Base-by-base conservation (phyloP, 2,113 vertebrate species). In the Pteronura brasiliensis region DNA sequence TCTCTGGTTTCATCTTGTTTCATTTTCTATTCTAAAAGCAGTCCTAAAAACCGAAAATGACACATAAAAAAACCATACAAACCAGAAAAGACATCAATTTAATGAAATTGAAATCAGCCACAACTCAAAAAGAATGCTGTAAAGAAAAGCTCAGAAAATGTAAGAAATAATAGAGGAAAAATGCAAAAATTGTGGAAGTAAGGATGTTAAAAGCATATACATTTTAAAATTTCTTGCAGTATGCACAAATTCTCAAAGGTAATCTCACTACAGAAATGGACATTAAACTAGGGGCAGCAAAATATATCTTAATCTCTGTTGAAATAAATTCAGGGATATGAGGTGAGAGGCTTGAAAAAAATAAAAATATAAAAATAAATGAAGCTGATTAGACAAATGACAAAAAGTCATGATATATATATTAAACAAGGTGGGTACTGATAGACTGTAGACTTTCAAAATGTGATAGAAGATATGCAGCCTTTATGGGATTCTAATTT, bases 21-120 rank as follows among this genome's bases (percentile, higher is more conserved):
- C 23, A 92, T 97, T 61, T 90, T 87, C 31, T 77, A 74, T 71
- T 55, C 17, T 49, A 67, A 90, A 88, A 81, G 49, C 20, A 67
- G n/a, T 65, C 17, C 20, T 67, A 31, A 59, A 94, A 92, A 18
- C 5, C 25, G 84, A 74, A 86, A 92, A 18, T n/a, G 31, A 61
- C 10, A 65, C 27, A 39, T 6, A 36, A n/a, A 44, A 74, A 74
- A 57, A 14, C 3, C 31, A 57, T 12, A 91, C 39, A 79, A n/a
- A 59, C 10, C 31, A 67, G 81, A 65, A 89, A 65, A 81, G 36
- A 29, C 23, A 95, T 18, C 12, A 29, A 42, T 49, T 76, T 72
- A 92, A 52, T 92, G 15, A 81, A 89, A 85, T 27, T 49, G 47
- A 89, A 96, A 81, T 94, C 72, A 96, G 21, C 36, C 14, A 61